phyloP scores from a whole-genome alignment of 2,113 vertebrate species.

The Brachirus orientalis region DNA sequence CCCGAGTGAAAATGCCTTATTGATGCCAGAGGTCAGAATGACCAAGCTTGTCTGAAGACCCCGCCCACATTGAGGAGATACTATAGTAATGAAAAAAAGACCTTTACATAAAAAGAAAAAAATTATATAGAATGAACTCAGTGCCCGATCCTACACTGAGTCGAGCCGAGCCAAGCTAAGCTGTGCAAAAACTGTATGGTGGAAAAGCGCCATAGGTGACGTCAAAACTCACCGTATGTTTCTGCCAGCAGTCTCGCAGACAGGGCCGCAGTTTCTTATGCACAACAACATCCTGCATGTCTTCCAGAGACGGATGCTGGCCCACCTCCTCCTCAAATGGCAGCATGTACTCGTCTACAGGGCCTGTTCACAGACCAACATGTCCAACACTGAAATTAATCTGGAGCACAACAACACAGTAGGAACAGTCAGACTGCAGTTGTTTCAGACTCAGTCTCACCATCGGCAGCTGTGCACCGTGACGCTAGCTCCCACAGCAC shows the following conservation, averaged over 20 bases:
- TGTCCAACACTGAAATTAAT: background rate
- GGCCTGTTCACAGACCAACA: slow-evolving; percentile 79
- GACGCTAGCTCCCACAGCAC: slow-evolving; percentile 95
- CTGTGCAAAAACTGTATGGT: too few species aligned
- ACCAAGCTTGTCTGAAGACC: too few species aligned
- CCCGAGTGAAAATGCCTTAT: too few species aligned
- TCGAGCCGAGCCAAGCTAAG: too few species aligned
- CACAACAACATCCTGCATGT: slow-evolving; percentile 99
- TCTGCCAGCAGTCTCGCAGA: slow-evolving; percentile 96
- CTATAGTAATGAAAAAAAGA: too few species aligned
- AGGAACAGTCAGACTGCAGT: background rate
- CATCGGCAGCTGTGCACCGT: slow-evolving; percentile 94
- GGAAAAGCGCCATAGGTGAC: too few species aligned
- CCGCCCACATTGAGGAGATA: too few species aligned
- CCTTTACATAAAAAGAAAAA: too few species aligned
- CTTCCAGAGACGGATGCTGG: slow-evolving; percentile 98
- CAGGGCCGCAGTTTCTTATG: slow-evolving; percentile 97
- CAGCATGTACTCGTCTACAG: slow-evolving; percentile 96
- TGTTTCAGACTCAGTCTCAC: slow-evolving; percentile 75
- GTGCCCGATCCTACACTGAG: too few species aligned
- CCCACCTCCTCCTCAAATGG: slow-evolving; percentile 98
- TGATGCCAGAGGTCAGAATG: too few species aligned
- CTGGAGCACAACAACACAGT: background rate
- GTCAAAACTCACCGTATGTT: slow-evolving; percentile 88
- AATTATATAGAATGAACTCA: too few species aligned